phyloP scores from a whole-genome alignment of 2,888 invertebrate genomes.

The Drosophila robusta region DNA sequence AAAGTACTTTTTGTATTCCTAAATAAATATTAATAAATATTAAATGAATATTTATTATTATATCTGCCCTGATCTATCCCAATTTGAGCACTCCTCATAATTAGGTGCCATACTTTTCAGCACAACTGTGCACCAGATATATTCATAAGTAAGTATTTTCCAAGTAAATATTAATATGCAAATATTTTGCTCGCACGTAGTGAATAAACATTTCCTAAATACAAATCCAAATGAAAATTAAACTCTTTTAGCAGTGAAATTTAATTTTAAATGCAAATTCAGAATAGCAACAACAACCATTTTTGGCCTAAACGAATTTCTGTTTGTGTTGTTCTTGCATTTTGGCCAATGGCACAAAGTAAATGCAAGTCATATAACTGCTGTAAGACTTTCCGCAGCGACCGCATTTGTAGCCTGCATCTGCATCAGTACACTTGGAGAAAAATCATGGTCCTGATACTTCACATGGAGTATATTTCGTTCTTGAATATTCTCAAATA shows the following conservation, averaged over 20 bases:
- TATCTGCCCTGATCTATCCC: too few species aligned
- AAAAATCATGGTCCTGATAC: not conserved
- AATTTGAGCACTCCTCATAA: too few species aligned
- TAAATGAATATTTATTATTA: too few species aligned
- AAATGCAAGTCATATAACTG: slow-evolving; percentile 10
- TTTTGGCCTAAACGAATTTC: not conserved
- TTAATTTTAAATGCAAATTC: not conserved
- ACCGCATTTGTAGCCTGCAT: not conserved
- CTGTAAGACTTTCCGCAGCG: slow-evolving; percentile 3
- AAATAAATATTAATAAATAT: too few species aligned
- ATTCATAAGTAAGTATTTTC: not conserved
- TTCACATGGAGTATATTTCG: too few species aligned
- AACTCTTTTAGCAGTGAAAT: slow-evolving; percentile 4
- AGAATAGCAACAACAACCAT: not conserved
- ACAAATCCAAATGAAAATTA: slow-evolving; percentile 16
- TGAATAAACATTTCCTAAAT: slow-evolving; percentile 41
- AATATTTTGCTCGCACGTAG: slow-evolving; percentile 10
- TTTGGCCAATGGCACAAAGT: slow-evolving; percentile 10
- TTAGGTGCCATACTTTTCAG: not conserved
- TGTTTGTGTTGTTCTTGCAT: not conserved
- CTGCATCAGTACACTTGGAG: not conserved
- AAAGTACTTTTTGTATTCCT: too few species aligned
- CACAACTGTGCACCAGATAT: slow-evolving; percentile 22
- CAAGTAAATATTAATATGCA: slow-evolving; percentile 35
- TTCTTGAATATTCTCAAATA: too few species aligned